Evolutionary conservation across 1,140 invertebrate genomes (phyloP), one percentile per base, ranked within the genome.

Genomic region (Drosophila obscura): DNA sequence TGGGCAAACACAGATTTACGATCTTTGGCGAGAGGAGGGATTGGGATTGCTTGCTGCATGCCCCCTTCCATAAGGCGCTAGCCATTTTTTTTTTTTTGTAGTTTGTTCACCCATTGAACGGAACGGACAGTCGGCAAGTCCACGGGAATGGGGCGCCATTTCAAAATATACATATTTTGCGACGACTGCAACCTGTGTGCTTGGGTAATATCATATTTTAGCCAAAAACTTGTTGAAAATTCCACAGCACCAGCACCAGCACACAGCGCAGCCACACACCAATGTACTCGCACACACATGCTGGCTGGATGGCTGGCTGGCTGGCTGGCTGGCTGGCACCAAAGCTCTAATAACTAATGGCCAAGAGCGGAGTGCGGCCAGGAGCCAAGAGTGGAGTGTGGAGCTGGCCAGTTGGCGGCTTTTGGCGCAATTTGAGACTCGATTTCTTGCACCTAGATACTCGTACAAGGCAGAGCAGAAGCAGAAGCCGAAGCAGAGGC

Each of bases 201-300:
- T 84, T 80, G 73, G 77, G 81, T 84, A 85, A 84, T 80, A 84
- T 84, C 81, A 84, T 84, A 80, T 84, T 85, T 85, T 85, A 85
- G 78, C 77, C 35, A 39, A 77, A 85, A 84, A 85, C 81, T 85
- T 74, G 81, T 80, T 85, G 73, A 80, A 85, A 85, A 80, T 77
- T 77, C 74, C 75, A 71, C 69, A 51, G 49, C 57, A 77, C 48
- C 48, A 75, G n/a, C n/a, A n/a, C n/a, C n/a, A n/a, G n/a, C n/a
- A n/a, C n/a, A n/a, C n/a, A n/a, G n/a, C n/a, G n/a, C n/a, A n/a
- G 44, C 73, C 19, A 52, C 52, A 49, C 61, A 51, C 44, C 26
- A 28, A 26, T 8, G 6, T 7, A 63, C 35, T 41, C 26, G 31
- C 65, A 46, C 43, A 49, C 60, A 80, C 59, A 73, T 26, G 44